A percentile compares a stretch with the other conserved stretches of the same genome.
These are phyloP conservation scores for Corythornis leucogaster DNA, from an alignment of 2,797 vertebrate species.

Conservation along the genomic window DNA sequence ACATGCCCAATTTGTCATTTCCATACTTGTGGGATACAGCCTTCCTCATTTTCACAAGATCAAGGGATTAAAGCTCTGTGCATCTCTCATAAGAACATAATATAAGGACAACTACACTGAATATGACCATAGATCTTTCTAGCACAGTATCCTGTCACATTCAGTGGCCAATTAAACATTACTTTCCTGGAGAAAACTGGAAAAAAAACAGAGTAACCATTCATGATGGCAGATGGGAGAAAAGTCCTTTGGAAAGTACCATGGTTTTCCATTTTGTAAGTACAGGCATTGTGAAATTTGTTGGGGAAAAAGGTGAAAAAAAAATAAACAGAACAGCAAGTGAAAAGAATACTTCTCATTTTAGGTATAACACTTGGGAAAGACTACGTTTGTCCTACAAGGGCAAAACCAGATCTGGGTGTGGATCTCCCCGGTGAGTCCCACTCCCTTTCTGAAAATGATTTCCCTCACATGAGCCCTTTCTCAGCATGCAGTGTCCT, in stretches of 20 bases:
- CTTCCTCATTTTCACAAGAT: background rate
- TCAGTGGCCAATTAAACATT: background rate
- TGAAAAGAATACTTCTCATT: background rate
- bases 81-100: background rate
- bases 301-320: background rate
- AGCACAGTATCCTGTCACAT: background rate
- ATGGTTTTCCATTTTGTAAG: background rate
- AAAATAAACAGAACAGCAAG: background rate
- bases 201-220: background rate
- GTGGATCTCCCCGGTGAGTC: background rate
- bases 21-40: background rate
- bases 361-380: background rate
- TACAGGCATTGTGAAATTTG: background rate
- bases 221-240: background rate
- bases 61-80: background rate
- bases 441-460: background rate
- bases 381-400: background rate
- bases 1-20: background rate
- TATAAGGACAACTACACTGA: background rate
- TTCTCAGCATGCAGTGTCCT: background rate
- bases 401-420: background rate
- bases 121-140: background rate
- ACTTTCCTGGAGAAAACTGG: background rate
- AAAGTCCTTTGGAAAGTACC: background rate
- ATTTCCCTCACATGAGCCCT: background rate